Percentiles rank a stretch among this genome's conserved stretches.
phyloP scores from a whole-genome alignment of 92 coral and sea anemone species.

The Heteractis magnifica region DNA sequence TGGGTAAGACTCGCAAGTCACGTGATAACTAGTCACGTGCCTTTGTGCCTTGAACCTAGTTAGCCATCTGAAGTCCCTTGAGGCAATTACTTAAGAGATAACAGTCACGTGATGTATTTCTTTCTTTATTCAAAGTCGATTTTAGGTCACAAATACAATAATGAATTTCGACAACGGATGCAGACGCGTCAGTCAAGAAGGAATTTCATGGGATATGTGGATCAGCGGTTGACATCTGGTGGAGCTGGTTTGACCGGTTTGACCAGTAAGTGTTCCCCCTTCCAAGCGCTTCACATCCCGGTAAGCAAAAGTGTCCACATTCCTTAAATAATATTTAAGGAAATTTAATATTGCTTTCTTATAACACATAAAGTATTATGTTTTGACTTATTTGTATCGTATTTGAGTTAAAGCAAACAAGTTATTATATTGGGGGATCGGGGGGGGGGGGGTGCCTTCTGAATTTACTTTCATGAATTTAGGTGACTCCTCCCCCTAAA shows the following conservation, averaged over 20 bases:
- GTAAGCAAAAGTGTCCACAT: conserved; percentile 27
- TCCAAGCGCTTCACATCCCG: conserved; percentile 88
- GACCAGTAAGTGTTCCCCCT: conserved; percentile 84
- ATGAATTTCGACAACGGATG: conserved; percentile 92
- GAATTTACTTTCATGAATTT: no score
- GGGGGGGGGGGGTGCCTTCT: no score
- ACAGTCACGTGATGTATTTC: not conserved
- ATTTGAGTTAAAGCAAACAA: no score
- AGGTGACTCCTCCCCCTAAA: no score
- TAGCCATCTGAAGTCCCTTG: no score
- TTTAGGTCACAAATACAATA: conserved; percentile 87
- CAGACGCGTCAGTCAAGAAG: conserved; percentile 84
- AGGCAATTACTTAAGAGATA: no score
- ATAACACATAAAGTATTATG: no score
- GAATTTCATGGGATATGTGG: conserved; percentile 84
- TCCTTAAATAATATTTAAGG: no score
- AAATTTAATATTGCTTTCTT: no score
- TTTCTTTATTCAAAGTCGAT: conserved; percentile 56
- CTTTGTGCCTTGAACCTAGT: not conserved
- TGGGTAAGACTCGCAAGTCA: conserved; percentile 55
- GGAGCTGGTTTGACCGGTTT: conserved; percentile 47
- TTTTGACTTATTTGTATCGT: no score
- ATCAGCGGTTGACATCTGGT: conserved; percentile 64
- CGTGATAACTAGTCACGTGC: not conserved
- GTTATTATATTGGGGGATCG: no score